Conservation (phyloP, 2,797 vertebrate species). For the Martes flavigula region DNA sequence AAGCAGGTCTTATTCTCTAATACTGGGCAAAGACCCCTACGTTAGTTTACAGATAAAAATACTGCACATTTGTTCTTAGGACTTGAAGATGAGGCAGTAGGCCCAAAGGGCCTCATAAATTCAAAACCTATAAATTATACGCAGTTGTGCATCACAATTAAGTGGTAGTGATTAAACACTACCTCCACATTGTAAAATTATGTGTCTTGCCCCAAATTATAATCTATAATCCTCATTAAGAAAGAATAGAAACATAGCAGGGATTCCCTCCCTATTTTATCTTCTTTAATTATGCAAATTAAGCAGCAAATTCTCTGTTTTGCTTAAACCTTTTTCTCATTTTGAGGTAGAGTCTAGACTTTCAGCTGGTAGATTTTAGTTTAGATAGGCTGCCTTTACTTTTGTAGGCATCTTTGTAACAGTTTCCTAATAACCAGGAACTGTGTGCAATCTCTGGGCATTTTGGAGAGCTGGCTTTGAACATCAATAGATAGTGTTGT, state of each 20-base stretch:
- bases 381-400: not conserved
- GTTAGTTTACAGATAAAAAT: conserved; percentile 25
- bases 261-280: not conserved
- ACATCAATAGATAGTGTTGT: not conserved
- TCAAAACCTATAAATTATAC: not conserved
- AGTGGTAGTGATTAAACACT: not conserved
- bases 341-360: not conserved
- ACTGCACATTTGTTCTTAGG: not conserved
- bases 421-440: not conserved
- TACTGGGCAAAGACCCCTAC: not conserved
- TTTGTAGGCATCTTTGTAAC: not conserved
- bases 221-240: not conserved
- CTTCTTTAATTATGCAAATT: conserved; percentile 29
- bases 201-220: not conserved
- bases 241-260: not conserved
- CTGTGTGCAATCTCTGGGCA: not conserved
- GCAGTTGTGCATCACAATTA: not conserved
- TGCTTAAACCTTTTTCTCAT: not conserved
- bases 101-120: not conserved
- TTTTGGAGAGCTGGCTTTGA: not conserved
- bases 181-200: not conserved
- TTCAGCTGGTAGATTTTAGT: not conserved
- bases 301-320: not conserved
- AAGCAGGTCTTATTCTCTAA: not conserved
- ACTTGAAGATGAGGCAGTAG: not conserved